A percentile compares a stretch with the other conserved stretches of the same genome.
phyloP scores from a whole-genome alignment of 2,113 vertebrate species.

The Pagrus major region DNA sequence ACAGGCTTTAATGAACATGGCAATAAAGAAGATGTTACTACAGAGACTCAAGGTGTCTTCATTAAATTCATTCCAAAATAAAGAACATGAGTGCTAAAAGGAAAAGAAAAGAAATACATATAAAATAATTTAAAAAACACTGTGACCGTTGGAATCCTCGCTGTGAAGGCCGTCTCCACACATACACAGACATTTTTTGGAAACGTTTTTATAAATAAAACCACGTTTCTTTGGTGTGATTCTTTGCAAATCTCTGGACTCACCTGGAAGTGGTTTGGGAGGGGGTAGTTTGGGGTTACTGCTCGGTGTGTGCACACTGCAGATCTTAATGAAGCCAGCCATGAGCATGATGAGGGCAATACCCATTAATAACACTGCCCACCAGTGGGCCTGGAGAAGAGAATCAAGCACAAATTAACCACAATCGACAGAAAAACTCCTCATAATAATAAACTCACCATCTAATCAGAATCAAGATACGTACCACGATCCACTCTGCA shows the following conservation, averaged over 20 bases:
- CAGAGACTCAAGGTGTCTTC: neutral
- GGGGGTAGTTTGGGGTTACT: constrained; percentile 99
- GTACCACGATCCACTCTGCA: constrained; percentile 98
- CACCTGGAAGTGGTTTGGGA: constrained; percentile 98
- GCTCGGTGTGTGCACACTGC: constrained; percentile 98
- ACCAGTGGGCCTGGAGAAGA: constrained; percentile 92
- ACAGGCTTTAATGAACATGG: neutral
- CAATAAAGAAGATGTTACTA: neutral
- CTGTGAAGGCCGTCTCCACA: no score
- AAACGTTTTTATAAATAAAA: no score
- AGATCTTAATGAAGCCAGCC: constrained; percentile 99
- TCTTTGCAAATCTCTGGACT: constrained; percentile 56
- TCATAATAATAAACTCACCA: neutral
- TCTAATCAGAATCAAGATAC: constrained; percentile 57
- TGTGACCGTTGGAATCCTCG: no score
- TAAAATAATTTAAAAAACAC: no score
- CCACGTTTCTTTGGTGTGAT: neutral
- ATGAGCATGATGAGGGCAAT: constrained; percentile 99
- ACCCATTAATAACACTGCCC: constrained; percentile 98
- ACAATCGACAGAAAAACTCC: constrained; percentile 84
- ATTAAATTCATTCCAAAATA: neutral
- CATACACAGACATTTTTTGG: no score
- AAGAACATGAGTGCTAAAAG: neutral
- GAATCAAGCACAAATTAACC: constrained; percentile 19
- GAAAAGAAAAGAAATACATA: neutral